These are phyloP conservation scores for Cyanoderma ruficeps DNA, from an alignment of 2,113 vertebrate species.

Conservation along the genomic window DNA sequence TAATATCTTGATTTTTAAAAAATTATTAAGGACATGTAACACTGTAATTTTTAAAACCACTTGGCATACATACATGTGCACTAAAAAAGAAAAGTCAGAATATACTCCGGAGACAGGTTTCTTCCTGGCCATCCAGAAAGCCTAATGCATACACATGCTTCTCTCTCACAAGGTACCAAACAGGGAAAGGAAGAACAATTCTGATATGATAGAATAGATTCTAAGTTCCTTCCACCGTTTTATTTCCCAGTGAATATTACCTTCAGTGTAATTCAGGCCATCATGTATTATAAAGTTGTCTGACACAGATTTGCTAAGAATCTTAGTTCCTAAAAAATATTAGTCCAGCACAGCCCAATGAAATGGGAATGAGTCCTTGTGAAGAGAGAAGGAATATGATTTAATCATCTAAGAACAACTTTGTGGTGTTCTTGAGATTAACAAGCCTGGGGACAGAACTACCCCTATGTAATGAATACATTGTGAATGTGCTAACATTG, in stretches of 20 bases:
- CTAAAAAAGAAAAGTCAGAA: not conserved
- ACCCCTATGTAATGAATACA: not conserved
- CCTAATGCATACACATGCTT: not conserved
- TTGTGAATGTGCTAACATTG: not conserved
- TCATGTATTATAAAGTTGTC: not conserved
- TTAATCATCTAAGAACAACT: not conserved
- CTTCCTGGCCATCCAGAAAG: not conserved
- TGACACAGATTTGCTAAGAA: not conserved
- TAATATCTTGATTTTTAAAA: not conserved
- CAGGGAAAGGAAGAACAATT: not conserved
- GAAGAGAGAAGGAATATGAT: not conserved
- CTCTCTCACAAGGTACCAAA: not conserved
- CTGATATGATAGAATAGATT: not conserved
- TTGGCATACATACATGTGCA: not conserved
- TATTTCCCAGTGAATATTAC: not conserved
- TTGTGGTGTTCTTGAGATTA: not conserved
- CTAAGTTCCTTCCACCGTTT: not conserved
- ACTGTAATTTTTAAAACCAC: not conserved
- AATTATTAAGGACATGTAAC: not conserved
- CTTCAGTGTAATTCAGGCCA: not conserved
- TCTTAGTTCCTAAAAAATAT: not conserved
- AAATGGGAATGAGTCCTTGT: not conserved
- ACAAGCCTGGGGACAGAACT: not conserved
- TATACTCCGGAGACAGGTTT: not conserved
- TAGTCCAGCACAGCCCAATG: not conserved